A percentile compares a stretch with the other conserved stretches of the same genome.
Conservation (phyloP, 2,888 invertebrate genomes). For the Callimorpha dominula region DNA sequence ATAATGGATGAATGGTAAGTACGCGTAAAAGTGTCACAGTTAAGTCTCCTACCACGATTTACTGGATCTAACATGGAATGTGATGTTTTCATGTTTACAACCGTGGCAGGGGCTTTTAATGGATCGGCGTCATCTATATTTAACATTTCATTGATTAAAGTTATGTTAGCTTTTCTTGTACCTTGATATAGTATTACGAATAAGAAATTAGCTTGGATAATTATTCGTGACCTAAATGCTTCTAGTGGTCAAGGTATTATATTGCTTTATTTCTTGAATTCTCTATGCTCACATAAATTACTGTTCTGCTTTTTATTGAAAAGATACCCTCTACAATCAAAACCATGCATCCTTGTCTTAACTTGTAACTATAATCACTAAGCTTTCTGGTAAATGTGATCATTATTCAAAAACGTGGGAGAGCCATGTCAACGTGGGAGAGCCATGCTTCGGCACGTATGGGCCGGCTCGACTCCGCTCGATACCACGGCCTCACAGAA, state of each 20-base stretch:
- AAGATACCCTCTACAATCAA: background rate
- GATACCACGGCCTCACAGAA: too few species aligned
- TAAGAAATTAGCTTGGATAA: slow-evolving; percentile 14
- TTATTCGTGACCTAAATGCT: background rate
- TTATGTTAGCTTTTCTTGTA: slow-evolving; percentile 34
- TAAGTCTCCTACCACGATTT: slow-evolving; percentile 65
- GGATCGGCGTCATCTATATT: slow-evolving; percentile 55
- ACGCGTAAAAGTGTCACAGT: slow-evolving; percentile 70
- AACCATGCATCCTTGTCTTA: background rate
- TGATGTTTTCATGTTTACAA: slow-evolving; percentile 59
- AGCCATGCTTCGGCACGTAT: too few species aligned
- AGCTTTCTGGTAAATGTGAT: background rate
- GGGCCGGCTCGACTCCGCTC: too few species aligned
- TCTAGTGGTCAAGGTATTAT: background rate
- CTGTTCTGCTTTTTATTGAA: too few species aligned
- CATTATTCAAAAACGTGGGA: too few species aligned
- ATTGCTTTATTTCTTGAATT: background rate
- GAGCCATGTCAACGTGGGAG: too few species aligned
- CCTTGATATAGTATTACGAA: slow-evolving; percentile 20
- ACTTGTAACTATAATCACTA: background rate
- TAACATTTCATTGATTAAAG: slow-evolving; percentile 55
- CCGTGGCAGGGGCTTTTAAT: slow-evolving; percentile 54
- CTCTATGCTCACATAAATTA: too few species aligned
- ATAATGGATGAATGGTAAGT: slow-evolving; percentile 66
- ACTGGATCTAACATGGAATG: slow-evolving; percentile 57